Evolutionary conservation across 92 coral and sea anemone species (phyloP).

Genomic region (Meandrina meandrites): DNA sequence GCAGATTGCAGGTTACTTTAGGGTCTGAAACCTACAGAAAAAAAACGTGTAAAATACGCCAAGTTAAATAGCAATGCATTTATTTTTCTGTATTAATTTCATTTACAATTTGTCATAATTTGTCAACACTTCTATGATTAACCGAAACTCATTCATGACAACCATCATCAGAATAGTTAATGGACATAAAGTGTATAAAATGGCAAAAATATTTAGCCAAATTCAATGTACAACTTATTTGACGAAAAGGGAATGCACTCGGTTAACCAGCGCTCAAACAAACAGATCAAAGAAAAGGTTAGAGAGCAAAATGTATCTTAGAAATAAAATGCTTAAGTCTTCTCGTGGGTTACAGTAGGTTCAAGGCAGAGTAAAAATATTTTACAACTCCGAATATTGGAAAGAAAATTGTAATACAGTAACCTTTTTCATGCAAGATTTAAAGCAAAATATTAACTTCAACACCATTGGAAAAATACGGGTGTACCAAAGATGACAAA

Average conservation of each 20-base stretch:
- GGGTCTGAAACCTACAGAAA: too few species aligned
- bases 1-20: too few species aligned
- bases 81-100: constrained; percentile 20
- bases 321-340: not conserved
- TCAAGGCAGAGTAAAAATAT: not conserved
- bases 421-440: not conserved
- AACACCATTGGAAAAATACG: not conserved
- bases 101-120: constrained; percentile 13
- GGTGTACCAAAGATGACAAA: not conserved
- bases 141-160: not conserved
- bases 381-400: too few species aligned
- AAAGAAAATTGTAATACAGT: not conserved
- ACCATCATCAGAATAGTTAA: not conserved
- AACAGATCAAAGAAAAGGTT: not conserved
- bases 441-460: not conserved
- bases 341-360: not conserved
- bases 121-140: not conserved
- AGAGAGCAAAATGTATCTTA: not conserved
- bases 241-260: not conserved
- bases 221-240: constrained; percentile 4
- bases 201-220: not conserved
- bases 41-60: too few species aligned
- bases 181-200: not conserved
- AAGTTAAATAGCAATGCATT: constrained; percentile 5
- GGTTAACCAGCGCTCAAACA: not conserved